Percentiles rank a stretch among this genome's conserved stretches.
Conservation (phyloP, 2,888 invertebrate genomes). For the Netelia melanura region DNA sequence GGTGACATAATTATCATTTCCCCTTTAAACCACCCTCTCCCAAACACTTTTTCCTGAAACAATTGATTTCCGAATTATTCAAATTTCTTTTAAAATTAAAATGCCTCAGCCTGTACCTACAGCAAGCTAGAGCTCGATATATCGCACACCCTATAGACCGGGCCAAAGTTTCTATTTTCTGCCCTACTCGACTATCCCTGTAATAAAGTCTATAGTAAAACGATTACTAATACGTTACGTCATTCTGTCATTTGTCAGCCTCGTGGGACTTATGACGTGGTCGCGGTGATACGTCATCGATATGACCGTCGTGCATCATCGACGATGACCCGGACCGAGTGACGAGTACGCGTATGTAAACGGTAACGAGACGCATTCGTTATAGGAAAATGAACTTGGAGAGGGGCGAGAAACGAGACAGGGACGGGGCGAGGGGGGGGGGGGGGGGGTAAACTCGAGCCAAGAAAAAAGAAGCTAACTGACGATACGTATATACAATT, state of each 20-base stretch:
- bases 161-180: background rate
- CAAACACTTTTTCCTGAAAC: too few species aligned
- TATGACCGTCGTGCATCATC: background rate
- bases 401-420: background rate
- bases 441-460: background rate
- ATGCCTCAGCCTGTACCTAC: background rate
- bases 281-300: background rate
- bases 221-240: background rate
- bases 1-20: too few species aligned
- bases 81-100: too few species aligned
- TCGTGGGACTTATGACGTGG: background rate
- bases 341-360: conserved; percentile 6
- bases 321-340: background rate
- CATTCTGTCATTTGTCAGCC: background rate
- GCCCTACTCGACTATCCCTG: background rate
- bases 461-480: background rate
- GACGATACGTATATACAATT: background rate
- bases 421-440: background rate
- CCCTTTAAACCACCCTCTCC: too few species aligned
- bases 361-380: conserved; percentile 19
- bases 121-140: background rate
- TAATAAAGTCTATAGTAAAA: background rate
- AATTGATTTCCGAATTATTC: too few species aligned
- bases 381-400: too few species aligned
- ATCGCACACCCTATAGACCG: background rate